Evolutionary conservation across 2,797 vertebrate species (phyloP).

Genomic region (Picus viridis): DNA sequence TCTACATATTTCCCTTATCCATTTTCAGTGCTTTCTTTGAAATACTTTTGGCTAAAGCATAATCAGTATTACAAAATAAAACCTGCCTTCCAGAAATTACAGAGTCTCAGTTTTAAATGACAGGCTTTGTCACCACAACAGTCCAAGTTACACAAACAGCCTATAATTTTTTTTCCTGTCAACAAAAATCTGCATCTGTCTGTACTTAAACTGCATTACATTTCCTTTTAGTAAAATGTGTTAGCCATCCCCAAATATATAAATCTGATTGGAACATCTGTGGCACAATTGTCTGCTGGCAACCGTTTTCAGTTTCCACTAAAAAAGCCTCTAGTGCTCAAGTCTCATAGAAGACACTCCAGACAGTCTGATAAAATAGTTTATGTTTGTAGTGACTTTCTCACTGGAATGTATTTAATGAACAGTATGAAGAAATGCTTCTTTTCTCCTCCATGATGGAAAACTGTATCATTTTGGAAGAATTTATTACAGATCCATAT

Average conservation of each 20-base stretch:
- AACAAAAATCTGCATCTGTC: not conserved
- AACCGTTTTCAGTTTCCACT: not conserved
- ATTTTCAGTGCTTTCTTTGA: not conserved
- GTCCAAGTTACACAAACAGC: not conserved
- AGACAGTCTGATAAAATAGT: not conserved
- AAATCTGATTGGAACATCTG: not conserved
- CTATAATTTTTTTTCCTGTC: not conserved
- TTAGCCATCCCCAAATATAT: not conserved
- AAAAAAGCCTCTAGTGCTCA: not conserved
- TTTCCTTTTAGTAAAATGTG: not conserved
- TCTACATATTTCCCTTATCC: not conserved
- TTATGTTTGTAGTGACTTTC: not conserved
- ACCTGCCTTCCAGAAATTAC: not conserved
- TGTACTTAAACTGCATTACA: not conserved
- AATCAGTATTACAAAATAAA: not conserved
- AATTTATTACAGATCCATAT: not conserved
- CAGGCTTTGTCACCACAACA: not conserved
- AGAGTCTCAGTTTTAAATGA: not conserved
- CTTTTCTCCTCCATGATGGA: not conserved
- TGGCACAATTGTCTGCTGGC: not conserved
- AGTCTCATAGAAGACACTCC: not conserved
- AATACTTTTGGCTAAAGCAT: not conserved
- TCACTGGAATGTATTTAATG: not conserved
- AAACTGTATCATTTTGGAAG: rapidly evolving
- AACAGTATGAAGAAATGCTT: not conserved